A percentile compares a stretch with the other conserved stretches of the same genome.
These are phyloP conservation scores for Smittia sp. DNA, from an alignment of 2,888 invertebrate genomes.

Conservation along the genomic window DNA sequence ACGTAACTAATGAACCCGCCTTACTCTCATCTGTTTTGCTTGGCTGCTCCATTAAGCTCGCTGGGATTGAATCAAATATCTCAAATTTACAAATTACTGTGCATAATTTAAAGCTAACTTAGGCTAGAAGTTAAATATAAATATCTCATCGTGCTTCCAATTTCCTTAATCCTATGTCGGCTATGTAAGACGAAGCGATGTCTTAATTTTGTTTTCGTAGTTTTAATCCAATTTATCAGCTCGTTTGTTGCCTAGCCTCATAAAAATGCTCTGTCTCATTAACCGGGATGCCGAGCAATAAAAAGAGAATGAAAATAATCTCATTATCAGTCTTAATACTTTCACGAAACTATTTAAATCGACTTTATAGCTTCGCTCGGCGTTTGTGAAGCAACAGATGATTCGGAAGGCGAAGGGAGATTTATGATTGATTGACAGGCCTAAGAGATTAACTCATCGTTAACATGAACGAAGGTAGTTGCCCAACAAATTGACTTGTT, in stretches of 20 bases:
- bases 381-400: neutral
- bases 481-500: too few species aligned
- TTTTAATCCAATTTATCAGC: conserved; percentile 30
- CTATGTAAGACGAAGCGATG: neutral
- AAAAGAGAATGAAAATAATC: neutral
- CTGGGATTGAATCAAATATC: neutral
- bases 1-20: too few species aligned
- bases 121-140: conserved; percentile 6
- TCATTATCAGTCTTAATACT: neutral
- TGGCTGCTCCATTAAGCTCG: neutral
- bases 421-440: conserved; percentile 15
- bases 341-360: neutral
- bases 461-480: too few species aligned
- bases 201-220: neutral
- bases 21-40: too few species aligned
- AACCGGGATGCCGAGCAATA: neutral
- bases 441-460: conserved; percentile 1
- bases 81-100: conserved; percentile 2
- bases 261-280: too few species aligned
- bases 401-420: neutral
- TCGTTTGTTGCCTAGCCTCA: neutral
- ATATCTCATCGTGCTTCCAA: neutral
- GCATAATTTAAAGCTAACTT: conserved; percentile 7
- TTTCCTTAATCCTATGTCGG: neutral
- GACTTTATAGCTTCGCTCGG: neutral